Evolutionary conservation across 2,113 vertebrate genomes (phyloP), one percentile per base, ranked within the genome.

Genomic region (Anhinga rufa): DNA sequence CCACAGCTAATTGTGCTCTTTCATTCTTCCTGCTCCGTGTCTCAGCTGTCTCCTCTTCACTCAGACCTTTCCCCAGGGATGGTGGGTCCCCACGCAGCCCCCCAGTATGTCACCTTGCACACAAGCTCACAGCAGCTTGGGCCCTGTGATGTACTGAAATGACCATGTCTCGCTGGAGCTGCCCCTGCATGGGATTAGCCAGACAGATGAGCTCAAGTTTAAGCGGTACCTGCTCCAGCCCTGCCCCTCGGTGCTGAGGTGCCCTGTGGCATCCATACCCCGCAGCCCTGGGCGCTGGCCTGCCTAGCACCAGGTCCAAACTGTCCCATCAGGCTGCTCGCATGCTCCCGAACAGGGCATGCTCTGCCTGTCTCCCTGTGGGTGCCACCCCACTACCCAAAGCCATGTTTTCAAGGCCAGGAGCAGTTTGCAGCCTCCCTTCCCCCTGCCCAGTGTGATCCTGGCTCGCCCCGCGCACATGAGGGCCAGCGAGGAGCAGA

Each of bases 401-500:
- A 8, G 5, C 0, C 4, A 29, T 16, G 17, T 25, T 68, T 9
- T 14, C 28, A 25, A 77, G 14, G 58, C 49, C 14, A 6, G 64
- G 28, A 54, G 55, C 12, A n/a, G 62, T 72, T n/a, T 61, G 32
- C 69, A 66, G 5, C 36, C 29, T 61, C 40, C 36, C 15, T 36
- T 55, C n/a, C 32, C n/a, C 22, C 28, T 55, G 17, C 42, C 84
- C 1, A 0, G 25, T 22, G 51, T 18, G 3, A 12, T 84, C 42
- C 51, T 1, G 4, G 44, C 34, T 12, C 4, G 5, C 20, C 24
- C 38, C 5, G 1, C 4, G 3, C 9, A 3, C 18, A 3, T 1
- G 3, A 82, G 74, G 49, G 10, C 66, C 51, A 25, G 86, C 26
- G 1, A 54, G n/a, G 62, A 86, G 13, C 2, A 0, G 80, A 68